These are phyloP conservation scores for Picathartes gymnocephalus DNA, from an alignment of 2,113 vertebrate species.

Conservation along the genomic window DNA sequence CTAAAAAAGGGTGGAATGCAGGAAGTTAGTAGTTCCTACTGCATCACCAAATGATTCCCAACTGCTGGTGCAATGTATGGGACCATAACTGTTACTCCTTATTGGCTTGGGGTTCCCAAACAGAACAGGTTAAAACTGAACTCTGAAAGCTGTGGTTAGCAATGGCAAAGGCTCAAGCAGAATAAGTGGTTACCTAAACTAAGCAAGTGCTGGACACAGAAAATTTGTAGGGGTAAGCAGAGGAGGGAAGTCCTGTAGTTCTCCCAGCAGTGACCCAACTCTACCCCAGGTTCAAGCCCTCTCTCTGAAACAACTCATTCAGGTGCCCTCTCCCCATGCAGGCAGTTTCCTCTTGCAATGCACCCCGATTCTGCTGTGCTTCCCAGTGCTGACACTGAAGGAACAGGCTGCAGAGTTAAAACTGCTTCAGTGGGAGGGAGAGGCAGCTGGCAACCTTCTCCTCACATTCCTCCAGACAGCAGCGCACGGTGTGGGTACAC, in stretches of 20 bases:
- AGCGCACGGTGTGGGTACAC: background rate
- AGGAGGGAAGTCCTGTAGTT: background rate
- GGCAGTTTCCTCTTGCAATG: background rate
- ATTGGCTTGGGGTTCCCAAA: background rate
- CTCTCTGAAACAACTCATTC: background rate
- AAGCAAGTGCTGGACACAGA: background rate
- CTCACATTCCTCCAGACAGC: background rate
- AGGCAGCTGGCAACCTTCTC: background rate
- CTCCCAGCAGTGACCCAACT: background rate
- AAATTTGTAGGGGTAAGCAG: background rate
- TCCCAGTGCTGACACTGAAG: background rate
- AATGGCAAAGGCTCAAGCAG: background rate
- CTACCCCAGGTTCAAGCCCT: background rate
- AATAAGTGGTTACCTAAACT: background rate
- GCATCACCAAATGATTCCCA: background rate
- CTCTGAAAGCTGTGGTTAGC: background rate
- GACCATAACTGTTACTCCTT: background rate
- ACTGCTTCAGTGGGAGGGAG: background rate
- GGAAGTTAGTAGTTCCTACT: background rate
- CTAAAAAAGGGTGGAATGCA: background rate
- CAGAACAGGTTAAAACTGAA: background rate
- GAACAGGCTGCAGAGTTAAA: background rate
- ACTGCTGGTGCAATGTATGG: background rate
- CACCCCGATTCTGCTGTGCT: background rate
- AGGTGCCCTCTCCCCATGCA: background rate